phyloP scores from a whole-genome alignment of 2,113 vertebrate species.

The Oryzias celebensis region DNA sequence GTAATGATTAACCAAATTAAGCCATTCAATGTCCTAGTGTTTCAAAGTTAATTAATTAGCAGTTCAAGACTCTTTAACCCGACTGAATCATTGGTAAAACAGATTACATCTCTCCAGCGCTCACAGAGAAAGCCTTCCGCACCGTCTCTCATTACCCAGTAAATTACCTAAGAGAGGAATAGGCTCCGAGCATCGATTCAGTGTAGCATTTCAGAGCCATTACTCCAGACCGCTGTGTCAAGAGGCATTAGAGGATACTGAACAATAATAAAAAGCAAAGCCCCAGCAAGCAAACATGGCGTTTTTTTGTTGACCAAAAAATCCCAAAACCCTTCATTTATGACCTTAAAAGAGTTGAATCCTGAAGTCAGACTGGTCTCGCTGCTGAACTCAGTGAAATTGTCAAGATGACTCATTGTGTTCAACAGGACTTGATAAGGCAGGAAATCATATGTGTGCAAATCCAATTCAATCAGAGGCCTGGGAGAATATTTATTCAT shows the following conservation, averaged over 20 bases:
- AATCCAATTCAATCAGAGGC: slow-evolving; percentile 48
- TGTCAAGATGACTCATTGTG: slow-evolving; percentile 26
- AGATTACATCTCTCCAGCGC: slow-evolving; percentile 57
- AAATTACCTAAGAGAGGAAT: slow-evolving; percentile 71
- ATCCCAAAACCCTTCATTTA: slow-evolving; percentile 1
- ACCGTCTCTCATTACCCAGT: slow-evolving; percentile 71
- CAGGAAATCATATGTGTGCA: slow-evolving; percentile 44
- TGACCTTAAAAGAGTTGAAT: slow-evolving; percentile 8
- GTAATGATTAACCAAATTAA: slow-evolving; percentile 48
- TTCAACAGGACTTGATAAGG: slow-evolving; percentile 32
- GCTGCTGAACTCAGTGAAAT: slow-evolving; percentile 2
- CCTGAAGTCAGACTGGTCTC: neutral
- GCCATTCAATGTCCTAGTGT: slow-evolving; percentile 36
- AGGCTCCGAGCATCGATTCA: slow-evolving; percentile 69
- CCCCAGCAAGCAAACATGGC: slow-evolving; percentile 21
- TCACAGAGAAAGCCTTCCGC: slow-evolving; percentile 48
- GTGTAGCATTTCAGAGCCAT: slow-evolving; percentile 68
- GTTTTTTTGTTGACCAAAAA: slow-evolving; percentile 3
- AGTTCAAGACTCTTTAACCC: slow-evolving; percentile 37
- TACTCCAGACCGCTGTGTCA: slow-evolving; percentile 65
- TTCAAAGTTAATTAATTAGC: slow-evolving; percentile 72
- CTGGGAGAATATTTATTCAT: slow-evolving; percentile 51
- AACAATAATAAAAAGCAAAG: slow-evolving; percentile 54
- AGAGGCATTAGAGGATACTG: slow-evolving; percentile 53
- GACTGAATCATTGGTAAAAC: slow-evolving; percentile 49